Base-by-base conservation (phyloP, 2,113 vertebrate genomes). In the Burhinus oedicnemus region DNA sequence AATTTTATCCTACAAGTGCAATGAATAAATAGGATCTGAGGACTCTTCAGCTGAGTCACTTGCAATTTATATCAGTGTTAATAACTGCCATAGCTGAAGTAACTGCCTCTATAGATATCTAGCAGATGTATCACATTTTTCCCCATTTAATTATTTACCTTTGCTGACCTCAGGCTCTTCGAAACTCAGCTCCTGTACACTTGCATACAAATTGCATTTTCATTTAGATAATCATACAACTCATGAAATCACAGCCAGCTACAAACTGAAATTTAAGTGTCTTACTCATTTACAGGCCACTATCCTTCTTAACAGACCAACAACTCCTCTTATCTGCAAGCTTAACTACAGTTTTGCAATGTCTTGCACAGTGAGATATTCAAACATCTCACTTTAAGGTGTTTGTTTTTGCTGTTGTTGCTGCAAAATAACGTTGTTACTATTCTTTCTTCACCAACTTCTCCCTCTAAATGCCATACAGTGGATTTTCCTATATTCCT, bases 401-500 rank as follows among this genome's bases (percentile, higher is more conserved):
- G 54, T 76, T 93, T 95, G 83, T 1, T 21, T 96, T 72, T 74
- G 76, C 21, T 85, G 45, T 45, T 85, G 29, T 47, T 70, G 36
- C 34, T 74, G 58, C 44, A 91, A 90, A 91, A 55, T 76, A 76
- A 93, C 38, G 91, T 91, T 87, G 82, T 11, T 72, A 89, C 61
- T 93, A 58, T 68, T 70, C 89, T 94, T 97, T 94, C 70, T 94
- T 90, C 90, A 77, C 44, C 61, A 96, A 84, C 44, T 89, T 69
- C 90, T 70, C 66, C 60, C 79, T 92, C 62, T 29, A 83, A 94
- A 95, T 60, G 60, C 38, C 49, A 15, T 70, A 70, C 44, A 89
- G 75, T n/a, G 86, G 26, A 65, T 93, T 97, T 96, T 74, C 81
- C 78, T 83, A 87, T 32, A 83, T 57, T 85, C 87, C 65, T 65